Percentiles rank a stretch among this genome's conserved stretches.
Evolutionary conservation across 2,888 invertebrate genomes (phyloP).

Genomic region (Altica lythri): DNA sequence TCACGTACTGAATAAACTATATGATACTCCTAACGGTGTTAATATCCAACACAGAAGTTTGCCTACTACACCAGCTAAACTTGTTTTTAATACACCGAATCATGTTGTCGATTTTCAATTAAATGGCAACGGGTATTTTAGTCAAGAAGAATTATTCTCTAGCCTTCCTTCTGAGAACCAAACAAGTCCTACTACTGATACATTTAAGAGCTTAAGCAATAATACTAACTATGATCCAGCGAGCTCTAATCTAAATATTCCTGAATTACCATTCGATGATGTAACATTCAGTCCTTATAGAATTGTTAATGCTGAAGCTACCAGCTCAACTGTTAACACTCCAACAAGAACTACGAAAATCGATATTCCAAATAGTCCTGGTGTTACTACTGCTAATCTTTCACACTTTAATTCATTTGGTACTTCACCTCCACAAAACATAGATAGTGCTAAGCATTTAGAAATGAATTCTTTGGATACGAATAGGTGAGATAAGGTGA

Average conservation of each 20-base stretch:
- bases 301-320: too few species aligned
- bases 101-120: conserved; percentile 9
- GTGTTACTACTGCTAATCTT: too few species aligned
- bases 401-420: conserved; percentile 46
- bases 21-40: conserved; percentile 40
- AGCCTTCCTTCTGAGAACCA: conserved; percentile 43
- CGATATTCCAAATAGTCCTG: too few species aligned
- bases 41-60: conserved; percentile 11
- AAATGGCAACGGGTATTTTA: conserved; percentile 37
- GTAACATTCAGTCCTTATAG: neutral
- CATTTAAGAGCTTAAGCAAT: conserved; percentile 47
- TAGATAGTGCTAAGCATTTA: conserved; percentile 38
- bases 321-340: conserved; percentile 7
- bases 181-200: conserved; percentile 43
- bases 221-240: conserved; percentile 45
- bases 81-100: conserved; percentile 21
- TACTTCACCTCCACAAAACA: conserved; percentile 38
- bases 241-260: conserved; percentile 46
- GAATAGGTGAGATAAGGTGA: conserved; percentile 48
- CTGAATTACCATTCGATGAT: conserved; percentile 47
- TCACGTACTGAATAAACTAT: conserved; percentile 59
- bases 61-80: conserved; percentile 16
- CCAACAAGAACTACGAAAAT: conserved; percentile 26
- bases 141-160: conserved; percentile 46
- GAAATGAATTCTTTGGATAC: conserved; percentile 50